A percentile compares a stretch with the other conserved stretches of the same genome.
These are phyloP conservation scores for Drosophila falleni DNA, from an alignment of 2,888 invertebrate species.

Conservation along the genomic window DNA sequence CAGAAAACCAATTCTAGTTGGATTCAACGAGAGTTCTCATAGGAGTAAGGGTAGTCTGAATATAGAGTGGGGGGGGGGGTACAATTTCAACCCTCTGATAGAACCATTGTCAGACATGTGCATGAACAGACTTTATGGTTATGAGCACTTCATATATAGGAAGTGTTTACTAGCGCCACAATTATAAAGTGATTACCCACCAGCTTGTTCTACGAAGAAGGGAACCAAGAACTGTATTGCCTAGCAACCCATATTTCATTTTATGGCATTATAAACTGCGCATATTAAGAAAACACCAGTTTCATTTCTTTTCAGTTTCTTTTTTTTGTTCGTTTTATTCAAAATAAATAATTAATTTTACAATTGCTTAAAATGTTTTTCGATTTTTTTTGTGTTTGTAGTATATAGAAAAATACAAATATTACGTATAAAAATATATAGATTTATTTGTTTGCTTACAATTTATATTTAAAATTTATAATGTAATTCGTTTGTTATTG, in stretches of 20 bases:
- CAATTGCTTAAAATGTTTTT: conserved; percentile 19
- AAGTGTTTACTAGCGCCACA: conserved; percentile 63
- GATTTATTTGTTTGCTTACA: conserved; percentile 14
- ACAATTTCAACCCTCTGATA: conserved; percentile 47
- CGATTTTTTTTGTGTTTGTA: conserved; percentile 11
- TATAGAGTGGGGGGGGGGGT: background rate
- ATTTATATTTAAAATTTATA: conserved; percentile 32
- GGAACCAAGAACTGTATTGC: conserved; percentile 19
- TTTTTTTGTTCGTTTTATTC: conserved; percentile 47
- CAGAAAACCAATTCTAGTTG: conserved; percentile 55
- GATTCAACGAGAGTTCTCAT: conserved; percentile 1
- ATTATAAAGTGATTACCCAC: conserved; percentile 75
- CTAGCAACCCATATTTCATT: conserved; percentile 48
- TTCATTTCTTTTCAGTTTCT: conserved; percentile 7
- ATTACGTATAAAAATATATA: conserved; percentile 73
- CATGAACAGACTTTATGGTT: conserved; percentile 38
- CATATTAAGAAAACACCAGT: conserved; percentile 8
- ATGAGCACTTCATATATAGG: conserved; percentile 44
- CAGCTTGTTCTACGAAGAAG: conserved; percentile 12
- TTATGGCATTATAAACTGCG: conserved; percentile 33
- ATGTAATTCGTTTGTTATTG: conserved; percentile 55
- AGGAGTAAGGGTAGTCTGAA: background rate
- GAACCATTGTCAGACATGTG: conserved; percentile 46
- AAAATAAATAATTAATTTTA: conserved; percentile 20
- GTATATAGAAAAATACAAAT: conserved; percentile 58